Percentiles rank a stretch among this genome's conserved stretches.
phyloP scores from a whole-genome alignment of 2,797 vertebrate genomes.

The Okamejei kenojei region DNA sequence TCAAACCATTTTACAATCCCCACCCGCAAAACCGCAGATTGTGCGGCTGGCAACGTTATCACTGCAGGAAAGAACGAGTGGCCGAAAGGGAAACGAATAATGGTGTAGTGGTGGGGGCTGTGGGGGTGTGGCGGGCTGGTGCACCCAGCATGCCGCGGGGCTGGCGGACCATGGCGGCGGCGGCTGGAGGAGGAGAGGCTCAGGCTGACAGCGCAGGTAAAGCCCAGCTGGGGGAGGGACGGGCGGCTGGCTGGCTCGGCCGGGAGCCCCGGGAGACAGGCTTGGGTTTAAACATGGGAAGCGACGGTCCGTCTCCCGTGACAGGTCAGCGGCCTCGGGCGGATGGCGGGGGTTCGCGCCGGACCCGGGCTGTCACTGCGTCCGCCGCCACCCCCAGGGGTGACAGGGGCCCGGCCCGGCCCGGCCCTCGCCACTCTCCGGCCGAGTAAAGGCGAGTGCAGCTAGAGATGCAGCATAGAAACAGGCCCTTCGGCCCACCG shows the following conservation, averaged over 20 bases:
- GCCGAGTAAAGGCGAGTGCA: no score
- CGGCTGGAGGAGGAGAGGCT: not conserved
- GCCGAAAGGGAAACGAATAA: not conserved
- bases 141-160: not conserved
- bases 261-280: no score
- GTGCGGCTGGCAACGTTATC: not conserved
- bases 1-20: no score
- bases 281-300: not conserved
- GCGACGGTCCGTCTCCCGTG: not conserved
- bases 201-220: not conserved
- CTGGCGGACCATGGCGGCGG: slow-evolving; percentile 23
- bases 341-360: not conserved
- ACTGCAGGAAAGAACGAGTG: not conserved
- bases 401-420: no score
- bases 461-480: no score
- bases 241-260: no score
- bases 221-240: not conserved
- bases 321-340: not conserved
- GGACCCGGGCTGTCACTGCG: not conserved
- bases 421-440: not conserved
- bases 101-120: not conserved
- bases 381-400: not conserved
- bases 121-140: not conserved
- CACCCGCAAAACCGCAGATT: not conserved
- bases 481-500: no score